These are phyloP conservation scores for Caenorhabditis angaria DNA, from an alignment of 2,888 invertebrate genomes.

Conservation along the genomic window DNA sequence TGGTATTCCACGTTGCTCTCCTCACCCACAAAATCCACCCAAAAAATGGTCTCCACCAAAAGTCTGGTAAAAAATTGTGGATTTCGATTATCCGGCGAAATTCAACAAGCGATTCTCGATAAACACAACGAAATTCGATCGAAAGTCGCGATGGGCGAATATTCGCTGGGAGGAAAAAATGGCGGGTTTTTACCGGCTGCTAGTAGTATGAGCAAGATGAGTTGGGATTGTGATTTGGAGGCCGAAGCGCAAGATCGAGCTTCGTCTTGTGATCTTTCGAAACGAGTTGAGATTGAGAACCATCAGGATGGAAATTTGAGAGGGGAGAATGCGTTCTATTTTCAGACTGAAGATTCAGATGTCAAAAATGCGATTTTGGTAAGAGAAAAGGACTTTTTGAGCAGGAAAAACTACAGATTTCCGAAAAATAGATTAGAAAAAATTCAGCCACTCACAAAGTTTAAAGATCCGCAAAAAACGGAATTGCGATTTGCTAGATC, in stretches of 20 bases:
- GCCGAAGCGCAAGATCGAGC: constrained; percentile 31
- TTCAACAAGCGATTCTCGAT: constrained; percentile 16
- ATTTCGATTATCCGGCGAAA: constrained; percentile 22
- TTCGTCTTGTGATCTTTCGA: constrained; percentile 21
- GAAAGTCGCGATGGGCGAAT: constrained; percentile 37
- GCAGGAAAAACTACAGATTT: not conserved
- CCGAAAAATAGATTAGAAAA: no score
- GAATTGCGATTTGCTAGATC: no score
- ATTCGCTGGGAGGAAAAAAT: constrained; percentile 15
- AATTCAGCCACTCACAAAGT: no score
- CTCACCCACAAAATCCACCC: constrained; percentile 8
- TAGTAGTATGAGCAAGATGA: constrained; percentile 29
- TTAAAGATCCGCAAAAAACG: no score
- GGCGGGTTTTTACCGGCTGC: constrained; percentile 21
- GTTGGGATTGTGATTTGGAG: constrained; percentile 40
- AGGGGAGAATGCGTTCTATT: constrained; percentile 39
- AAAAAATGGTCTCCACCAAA: constrained; percentile 25
- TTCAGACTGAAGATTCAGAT: constrained; percentile 13
- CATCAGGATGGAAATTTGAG: constrained; percentile 22
- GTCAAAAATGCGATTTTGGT: not conserved
- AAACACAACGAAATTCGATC: constrained; percentile 42
- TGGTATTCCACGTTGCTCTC: not conserved
- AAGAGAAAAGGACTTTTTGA: not conserved
- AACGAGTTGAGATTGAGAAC: constrained; percentile 8
- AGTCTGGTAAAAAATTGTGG: constrained; percentile 25